Base-by-base conservation (phyloP, 2,888 invertebrate species). In the Oasisia sp. region DNA sequence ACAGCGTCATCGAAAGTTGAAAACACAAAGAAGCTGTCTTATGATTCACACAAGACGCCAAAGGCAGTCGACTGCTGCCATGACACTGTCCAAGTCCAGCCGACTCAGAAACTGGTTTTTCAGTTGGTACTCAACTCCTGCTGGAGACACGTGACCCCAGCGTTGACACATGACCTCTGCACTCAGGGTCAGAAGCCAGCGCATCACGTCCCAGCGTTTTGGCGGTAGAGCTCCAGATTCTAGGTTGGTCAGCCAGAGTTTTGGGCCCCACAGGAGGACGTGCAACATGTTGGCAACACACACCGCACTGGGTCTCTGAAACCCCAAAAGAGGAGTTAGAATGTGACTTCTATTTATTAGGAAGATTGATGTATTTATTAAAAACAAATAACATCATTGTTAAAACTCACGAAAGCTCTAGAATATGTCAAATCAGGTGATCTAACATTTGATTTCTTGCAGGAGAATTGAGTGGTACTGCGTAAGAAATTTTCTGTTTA, bases 121-220 rank as follows among this genome's bases (percentile, higher is more conserved):
- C 74, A 74, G 27, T n/a, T n/a, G 74, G 74, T 74, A 19, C n/a
- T 74, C 74, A 19, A 74, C 27, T 7, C 74, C 74, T 74, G 74
- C 27, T 74, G 74, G 74, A 27, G 74, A 74, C 74, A 74, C n/a
- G 74, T 74, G 74, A 74, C 74, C 14, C n/a, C 74, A 74, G n/a
- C 93, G 32, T n/a, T 91, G 45, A 38, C 32, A 90, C 90, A 93
- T 89, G 91, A 93, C 91, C 38, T 90, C 92, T 32, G 93, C 91
- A 90, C 90, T 91, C 56, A 93, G 89, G 89, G 44, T 92, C 90
- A 92, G 32, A 19, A 93, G 74, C 93, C 93, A 93, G 50, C 93
- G 56, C 38, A 92, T 91, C 91, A 93, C 91, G 45, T 92, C 93
- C 27, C 74, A 27, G 3, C 74, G 74, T 74, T 74, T 74, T 27